Evolutionary conservation across 2,888 invertebrate species (phyloP), one percentile per base, ranked within the genome.

Genomic region (Busseola fusca): DNA sequence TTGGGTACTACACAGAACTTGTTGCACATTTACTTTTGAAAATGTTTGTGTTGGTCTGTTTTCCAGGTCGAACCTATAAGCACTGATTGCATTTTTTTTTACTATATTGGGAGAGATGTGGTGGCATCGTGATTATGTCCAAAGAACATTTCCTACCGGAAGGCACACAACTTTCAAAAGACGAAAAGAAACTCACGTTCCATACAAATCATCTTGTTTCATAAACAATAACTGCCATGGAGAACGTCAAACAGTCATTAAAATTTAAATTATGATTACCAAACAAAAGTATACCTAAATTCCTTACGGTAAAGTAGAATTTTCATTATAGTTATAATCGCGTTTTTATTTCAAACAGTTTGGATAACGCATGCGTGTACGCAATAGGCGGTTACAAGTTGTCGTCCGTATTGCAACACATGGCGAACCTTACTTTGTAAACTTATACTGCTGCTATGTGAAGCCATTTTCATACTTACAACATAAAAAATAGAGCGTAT

Each of bases 341-440:
- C 52, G 21, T 69, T 64, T 78, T 57, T 72, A 69, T 80, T 83
- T 78, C 60, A 57, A 83, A 76, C 66, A 63, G 78, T 77, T 82
- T 84, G 74, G 72, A 77, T 80, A 86, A 84, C 68, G 78, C 77
- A 78, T 84, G 84, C 87, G 84, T 82, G 73, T 74, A 83, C 84
- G 86, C 86, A 86, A 86, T 76, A 73, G 68, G 70, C 77, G 52
- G 77, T 74, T 78, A 69, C 84, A 78, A 83, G 25, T 81, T 83
- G 86, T 87, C 87, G 79, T 84, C 75, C 56, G 57, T 57, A 72
- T 86, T 87, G 78, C 83, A 72, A 84, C 69, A 85, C 50, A 48
- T 40, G 45, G 37, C 10, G 56, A 67, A 59, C 63, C 69, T 48
- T 64, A 74, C 71, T 65, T 50, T 69, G 56, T 16, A 34, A 69